These are phyloP conservation scores for Cygnus olor DNA, from an alignment of 2,797 vertebrate genomes.

Conservation along the genomic window DNA sequence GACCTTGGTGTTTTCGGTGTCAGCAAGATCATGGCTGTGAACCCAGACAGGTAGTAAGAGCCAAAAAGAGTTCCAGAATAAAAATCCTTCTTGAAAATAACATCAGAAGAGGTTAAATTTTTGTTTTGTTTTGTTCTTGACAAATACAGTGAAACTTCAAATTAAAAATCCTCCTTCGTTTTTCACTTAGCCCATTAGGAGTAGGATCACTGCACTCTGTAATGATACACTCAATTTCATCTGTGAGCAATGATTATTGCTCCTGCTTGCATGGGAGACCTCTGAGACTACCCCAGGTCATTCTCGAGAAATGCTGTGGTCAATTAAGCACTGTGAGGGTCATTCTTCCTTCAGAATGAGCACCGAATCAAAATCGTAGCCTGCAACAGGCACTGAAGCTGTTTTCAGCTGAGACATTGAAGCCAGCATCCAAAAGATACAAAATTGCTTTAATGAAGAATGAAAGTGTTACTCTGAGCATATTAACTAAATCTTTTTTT, in stretches of 20 bases:
- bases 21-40: background rate
- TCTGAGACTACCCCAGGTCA: background rate
- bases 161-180: background rate
- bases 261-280: background rate
- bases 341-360: background rate
- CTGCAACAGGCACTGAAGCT: background rate
- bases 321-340: background rate
- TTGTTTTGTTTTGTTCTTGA: background rate
- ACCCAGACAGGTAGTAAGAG: background rate
- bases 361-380: background rate
- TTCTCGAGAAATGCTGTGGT: background rate
- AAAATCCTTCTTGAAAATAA: background rate
- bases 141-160: background rate
- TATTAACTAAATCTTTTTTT: background rate
- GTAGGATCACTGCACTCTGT: background rate
- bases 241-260: conserved; percentile 8
- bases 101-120: background rate
- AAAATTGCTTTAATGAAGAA: background rate
- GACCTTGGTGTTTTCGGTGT: background rate
- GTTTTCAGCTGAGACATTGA: background rate
- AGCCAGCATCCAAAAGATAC: background rate
- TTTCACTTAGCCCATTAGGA: background rate
- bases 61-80: background rate
- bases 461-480: background rate
- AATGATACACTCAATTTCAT: background rate